Evolutionary conservation across 2,797 vertebrate species (phyloP), one percentile per base, ranked within the genome.

Genomic region (Coluber constrictor): DNA sequence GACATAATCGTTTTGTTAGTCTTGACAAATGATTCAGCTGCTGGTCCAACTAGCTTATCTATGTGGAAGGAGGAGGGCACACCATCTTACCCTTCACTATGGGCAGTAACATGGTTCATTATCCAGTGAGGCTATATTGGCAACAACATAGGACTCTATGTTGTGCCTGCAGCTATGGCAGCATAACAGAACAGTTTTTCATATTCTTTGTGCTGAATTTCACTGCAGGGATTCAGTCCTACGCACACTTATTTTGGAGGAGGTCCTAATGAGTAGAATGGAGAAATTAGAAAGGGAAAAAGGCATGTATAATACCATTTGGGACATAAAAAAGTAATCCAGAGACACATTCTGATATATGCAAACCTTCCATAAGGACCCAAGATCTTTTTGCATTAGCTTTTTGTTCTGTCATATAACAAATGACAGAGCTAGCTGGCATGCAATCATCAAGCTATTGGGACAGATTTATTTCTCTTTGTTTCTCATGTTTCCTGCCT

Each of bases 381-480:
- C 60, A 23, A 10, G 60, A 12, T 59, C 12, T 15, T 54, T 91
- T 25, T 83, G 63, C 16, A 29, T 47, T 57, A 91, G n/a, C 56
- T 88, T 90, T 29, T 51, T 43, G 86, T 93, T 87, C 29, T 93
- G 47, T 70, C 89, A 63, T 0, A 0, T 1, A 87, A 79, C 32
- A 0, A 0, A 92, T 90, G 87, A 91, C 56, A 86, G 92, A 83
- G 27, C 79, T 0, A 1, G 20, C 83, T 0, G 3, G 57, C 0
- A 0, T 3, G 91, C 92, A 0, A 15, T 2, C 11, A 20, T 0
- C 0, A 66, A 57, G 8, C 37, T 89, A 66, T n/a, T 8, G 56
- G 87, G 43, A 66, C 93, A 94, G 94, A 94, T 96, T 94, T 92
- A 90, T 96, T 95, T 95, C 92, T 61, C 89, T 43, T 93, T 94